Base-by-base conservation (phyloP, 2,888 invertebrate genomes). In the Bombyx huttoni region DNA sequence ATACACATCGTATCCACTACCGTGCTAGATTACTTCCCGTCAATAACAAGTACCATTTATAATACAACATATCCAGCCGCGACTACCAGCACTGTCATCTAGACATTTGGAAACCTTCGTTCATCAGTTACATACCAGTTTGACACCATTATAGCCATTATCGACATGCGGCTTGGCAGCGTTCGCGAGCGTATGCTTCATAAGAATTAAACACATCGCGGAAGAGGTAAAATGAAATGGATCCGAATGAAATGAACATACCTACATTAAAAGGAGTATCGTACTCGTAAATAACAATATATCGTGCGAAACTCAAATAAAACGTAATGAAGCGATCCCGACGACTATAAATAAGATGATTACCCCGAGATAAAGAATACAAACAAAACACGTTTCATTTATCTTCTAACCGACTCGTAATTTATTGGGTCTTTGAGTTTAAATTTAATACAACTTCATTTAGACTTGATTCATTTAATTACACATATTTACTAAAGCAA, bases 171-270 rank as follows among this genome's bases (percentile, higher is more conserved):
- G 24, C 24, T 5, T 24, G 24, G 5, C 24, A 24, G 24, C 5
- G 24, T 24, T 24, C 3, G 24, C 24, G 24, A 24, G 24, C 24
- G 24, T 24, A 24, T 24, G 24, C 24, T 0, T 3, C 3, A 3
- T 24, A 24, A 5, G 24, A 24, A 5, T 35, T 13, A 34, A 40
- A 14, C 13, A 47, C 47, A 47, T 13, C 14, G 47, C 14, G 14
- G 51, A 61, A 47, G 14, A 47, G 10, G 13, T 46, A 47, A 47
- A 47, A 47, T 47, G 24, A 24, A 24, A 58, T 53, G 53, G 56
- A 50, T 59, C 58, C 52, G 58, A 56, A 24, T 24, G 24, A 24
- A 24, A 24, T 24, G 24, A 24, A 24, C 5, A 5, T 24, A 24
- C 1, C 1, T 40, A 40, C 8, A 40, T 7, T 8, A 40, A 40